Conservation (phyloP, 2,113 vertebrate genomes). For the Podilymbus podiceps region DNA sequence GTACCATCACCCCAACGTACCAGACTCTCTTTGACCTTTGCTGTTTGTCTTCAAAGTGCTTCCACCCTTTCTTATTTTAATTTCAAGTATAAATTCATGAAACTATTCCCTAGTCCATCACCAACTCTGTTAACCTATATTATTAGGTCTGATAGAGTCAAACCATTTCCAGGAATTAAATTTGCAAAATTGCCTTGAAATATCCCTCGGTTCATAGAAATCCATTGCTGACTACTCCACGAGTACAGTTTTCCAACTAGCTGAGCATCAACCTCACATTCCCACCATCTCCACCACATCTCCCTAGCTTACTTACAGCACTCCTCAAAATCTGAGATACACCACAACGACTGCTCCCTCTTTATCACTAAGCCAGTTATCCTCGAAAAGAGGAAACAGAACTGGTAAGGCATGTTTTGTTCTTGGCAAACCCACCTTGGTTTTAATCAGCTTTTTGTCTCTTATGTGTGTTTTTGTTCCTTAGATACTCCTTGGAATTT, state of each 20-base stretch:
- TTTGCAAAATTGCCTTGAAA: background rate
- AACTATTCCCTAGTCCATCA: background rate
- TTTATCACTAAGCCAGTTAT: background rate
- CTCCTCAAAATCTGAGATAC: background rate
- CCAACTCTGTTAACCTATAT: background rate
- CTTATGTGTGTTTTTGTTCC: background rate
- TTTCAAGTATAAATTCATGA: background rate
- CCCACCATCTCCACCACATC: background rate
- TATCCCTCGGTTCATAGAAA: background rate
- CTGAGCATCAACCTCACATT: background rate
- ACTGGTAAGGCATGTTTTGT: background rate
- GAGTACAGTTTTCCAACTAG: background rate
- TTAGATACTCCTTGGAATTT: background rate
- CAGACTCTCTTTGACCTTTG: background rate
- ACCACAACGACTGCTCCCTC: background rate
- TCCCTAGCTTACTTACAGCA: background rate
- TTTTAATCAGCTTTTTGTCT: slow-evolving; percentile 13
- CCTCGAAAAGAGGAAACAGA: slow-evolving; percentile 11
- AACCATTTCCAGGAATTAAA: background rate
- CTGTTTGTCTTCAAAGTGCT: background rate
- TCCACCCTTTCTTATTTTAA: background rate
- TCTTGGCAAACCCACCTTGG: background rate
- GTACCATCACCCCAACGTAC: background rate
- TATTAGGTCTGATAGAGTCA: background rate
- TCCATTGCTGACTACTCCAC: background rate